Base-by-base conservation (phyloP, 1,140 invertebrate genomes). In the Berghia stephanieae region DNA sequence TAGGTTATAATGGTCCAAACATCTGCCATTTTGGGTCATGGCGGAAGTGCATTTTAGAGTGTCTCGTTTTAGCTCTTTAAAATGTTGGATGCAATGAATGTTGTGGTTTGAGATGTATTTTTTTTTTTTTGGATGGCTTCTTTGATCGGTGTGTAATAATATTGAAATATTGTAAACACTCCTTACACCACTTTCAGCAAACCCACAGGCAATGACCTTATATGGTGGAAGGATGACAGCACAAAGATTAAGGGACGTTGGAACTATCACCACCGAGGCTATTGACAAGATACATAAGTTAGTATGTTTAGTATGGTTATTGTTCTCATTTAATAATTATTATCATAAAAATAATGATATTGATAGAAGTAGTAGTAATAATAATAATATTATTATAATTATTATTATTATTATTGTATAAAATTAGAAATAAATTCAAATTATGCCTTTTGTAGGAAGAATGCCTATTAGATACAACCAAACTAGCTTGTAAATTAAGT, bases 241-340 rank as follows among this genome's bases (percentile, higher is more conserved):
- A 2, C 81, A 83, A 27, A 75, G 88, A 52, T 76, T 90, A 63
- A 75, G 83, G 46, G 85, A 93, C 81, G 90, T 92, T 46, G 85
- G 85, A 18, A 82, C 83, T 55, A 83, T 95, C 36, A 95, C 94
- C 18, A 87, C 92, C 57, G 93, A 95, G 60, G 91, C 93, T 60
- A 88, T 95, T 16, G 89, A 94, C 84, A 91, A 92, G 81, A 89
- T 97, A 44, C 94, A 96, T 86, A 91, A 92, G 79, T 94, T 94
- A 76, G 80, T 79, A 5, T 52, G 21, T n/a, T 5, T 52, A 5
- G 21, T 34, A 71, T 31, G 5, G 31, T 38, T 13, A 16, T 27
- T 16, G 6, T 13, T 13, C 40, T 42, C 10, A 13, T 40, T 42
- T 13, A 5, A 8, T 16, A 8, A 69, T 42, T 8, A 13, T 8